Base-by-base conservation (phyloP, 2,888 invertebrate genomes). In the Tenthredo livida region DNA sequence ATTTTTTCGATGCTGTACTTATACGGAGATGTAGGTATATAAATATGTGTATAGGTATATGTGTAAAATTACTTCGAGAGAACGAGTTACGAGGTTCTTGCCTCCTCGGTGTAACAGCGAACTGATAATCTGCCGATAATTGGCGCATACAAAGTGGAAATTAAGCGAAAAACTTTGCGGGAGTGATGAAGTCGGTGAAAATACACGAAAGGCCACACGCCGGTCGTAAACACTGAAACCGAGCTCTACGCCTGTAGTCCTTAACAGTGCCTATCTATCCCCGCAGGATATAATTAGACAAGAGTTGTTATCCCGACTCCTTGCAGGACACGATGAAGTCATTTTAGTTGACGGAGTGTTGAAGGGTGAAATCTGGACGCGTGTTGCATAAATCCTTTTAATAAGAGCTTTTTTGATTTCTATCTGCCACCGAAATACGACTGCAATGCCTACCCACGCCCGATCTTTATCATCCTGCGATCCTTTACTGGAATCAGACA, bases 81-180 rank as follows among this genome's bases (percentile, higher is more conserved):
- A 73, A 73, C 37, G 77, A 77, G 77, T 77, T 77, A 58, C 78
- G 58, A 40, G 80, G 40, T 61, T 40, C 40, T 80, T 61, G 61
- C 47, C 25, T 58, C 40, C 58, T 33, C 61, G 58, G 77, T 54
- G 37, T 40, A 33, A 33, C 33, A 29, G 61, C 40, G 83, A n/a
- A 25, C 29, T 70, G 83, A 67, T 83, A 67, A 83, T 83, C 70
- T 33, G 67, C 50, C 83, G 83, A 87, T 88, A 87, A 87, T 87
- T 86, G 88, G 87, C 78, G 85, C 75, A 85, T 87, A 87, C 86
- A 87, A 86, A 87, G 85, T 86, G 85, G 86, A 85, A 85, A 86
- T 87, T 87, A 86, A 86, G 65, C 67, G 47, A 83, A 83, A 83
- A 83, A 43, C 12, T 67, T 37, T 7, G 17, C 80, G 21, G 21